phyloP scores from a whole-genome alignment of 2,113 vertebrate genomes.

The mouse (Mus musculus) region DNA sequence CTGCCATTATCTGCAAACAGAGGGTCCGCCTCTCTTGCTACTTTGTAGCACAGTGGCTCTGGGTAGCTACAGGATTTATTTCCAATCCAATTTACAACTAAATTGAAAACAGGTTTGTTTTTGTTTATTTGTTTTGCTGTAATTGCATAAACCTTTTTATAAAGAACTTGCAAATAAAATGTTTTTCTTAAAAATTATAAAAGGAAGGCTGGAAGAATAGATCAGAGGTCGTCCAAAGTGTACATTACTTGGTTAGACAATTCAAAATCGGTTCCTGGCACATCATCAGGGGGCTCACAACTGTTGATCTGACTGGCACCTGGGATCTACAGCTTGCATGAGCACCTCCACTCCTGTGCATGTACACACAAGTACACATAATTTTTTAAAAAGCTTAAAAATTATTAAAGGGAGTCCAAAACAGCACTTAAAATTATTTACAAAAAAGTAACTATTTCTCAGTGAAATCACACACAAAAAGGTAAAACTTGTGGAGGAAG shows the following conservation, averaged over 20 bases:
- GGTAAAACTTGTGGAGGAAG: not conserved
- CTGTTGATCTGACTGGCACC: not conserved
- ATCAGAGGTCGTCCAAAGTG: not conserved
- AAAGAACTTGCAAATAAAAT: not conserved
- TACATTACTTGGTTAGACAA: not conserved
- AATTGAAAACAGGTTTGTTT: constrained; percentile 19
- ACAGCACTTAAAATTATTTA: not conserved
- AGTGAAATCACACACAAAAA: constrained; percentile 26
- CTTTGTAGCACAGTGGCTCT: not conserved
- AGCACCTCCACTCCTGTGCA: not conserved
- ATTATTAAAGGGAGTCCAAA: not conserved
- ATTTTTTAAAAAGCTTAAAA: not conserved
- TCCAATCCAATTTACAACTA: constrained; percentile 36
- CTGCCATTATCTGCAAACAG: not conserved
- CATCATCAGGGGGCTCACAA: not conserved
- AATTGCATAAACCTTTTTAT: not conserved
- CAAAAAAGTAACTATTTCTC: not conserved
- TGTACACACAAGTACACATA: not conserved
- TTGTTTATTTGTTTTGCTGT: not conserved
- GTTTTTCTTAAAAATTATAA: constrained; percentile 12
- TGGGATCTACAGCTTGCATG: not conserved
- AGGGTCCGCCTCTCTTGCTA: not conserved
- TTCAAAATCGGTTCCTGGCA: not conserved
- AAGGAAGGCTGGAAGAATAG: not conserved
- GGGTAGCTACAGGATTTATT: not conserved